A percentile compares a stretch with the other conserved stretches of the same genome.
Conservation (phyloP, 2,888 invertebrate genomes). For the Thera obeliscata region DNA sequence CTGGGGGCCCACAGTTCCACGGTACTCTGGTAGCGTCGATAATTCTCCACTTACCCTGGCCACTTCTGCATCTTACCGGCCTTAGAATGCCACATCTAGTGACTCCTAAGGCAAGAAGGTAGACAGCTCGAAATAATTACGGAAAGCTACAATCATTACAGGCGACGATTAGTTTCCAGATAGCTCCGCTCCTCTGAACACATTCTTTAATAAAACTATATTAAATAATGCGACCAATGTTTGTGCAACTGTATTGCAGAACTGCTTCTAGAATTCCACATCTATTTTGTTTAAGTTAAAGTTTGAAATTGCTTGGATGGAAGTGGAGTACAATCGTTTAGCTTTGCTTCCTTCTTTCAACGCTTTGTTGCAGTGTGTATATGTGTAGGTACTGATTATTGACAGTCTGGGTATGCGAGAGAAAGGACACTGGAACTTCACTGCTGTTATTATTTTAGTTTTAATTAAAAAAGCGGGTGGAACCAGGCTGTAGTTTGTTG, state of each 20-base stretch:
- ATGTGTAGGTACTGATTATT: slow-evolving; percentile 9
- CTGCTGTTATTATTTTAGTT: neutral
- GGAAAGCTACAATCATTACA: slow-evolving; percentile 74
- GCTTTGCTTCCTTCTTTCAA: slow-evolving; percentile 29
- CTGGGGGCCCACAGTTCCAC: no score
- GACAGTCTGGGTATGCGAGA: slow-evolving; percentile 7
- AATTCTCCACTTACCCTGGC: no score
- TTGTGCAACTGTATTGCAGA: slow-evolving; percentile 30
- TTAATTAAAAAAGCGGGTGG: no score
- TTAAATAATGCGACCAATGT: slow-evolving; percentile 66
- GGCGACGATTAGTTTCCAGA: slow-evolving; percentile 79
- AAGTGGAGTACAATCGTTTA: neutral
- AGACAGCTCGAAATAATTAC: slow-evolving; percentile 78
- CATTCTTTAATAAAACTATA: slow-evolving; percentile 80
- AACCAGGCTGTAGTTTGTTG: no score
- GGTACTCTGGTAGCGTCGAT: no score
- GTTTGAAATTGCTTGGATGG: neutral
- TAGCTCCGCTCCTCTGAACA: slow-evolving; percentile 75
- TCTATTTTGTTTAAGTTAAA: neutral
- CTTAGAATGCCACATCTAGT: slow-evolving; percentile 49
- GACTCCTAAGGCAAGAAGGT: slow-evolving; percentile 44
- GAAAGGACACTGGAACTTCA: no score
- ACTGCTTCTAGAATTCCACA: slow-evolving; percentile 15
- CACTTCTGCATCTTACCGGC: neutral
- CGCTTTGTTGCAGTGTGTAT: slow-evolving; percentile 13